Base-by-base conservation (phyloP, 2,888 invertebrate genomes). In the Serrognathus titanus region DNA sequence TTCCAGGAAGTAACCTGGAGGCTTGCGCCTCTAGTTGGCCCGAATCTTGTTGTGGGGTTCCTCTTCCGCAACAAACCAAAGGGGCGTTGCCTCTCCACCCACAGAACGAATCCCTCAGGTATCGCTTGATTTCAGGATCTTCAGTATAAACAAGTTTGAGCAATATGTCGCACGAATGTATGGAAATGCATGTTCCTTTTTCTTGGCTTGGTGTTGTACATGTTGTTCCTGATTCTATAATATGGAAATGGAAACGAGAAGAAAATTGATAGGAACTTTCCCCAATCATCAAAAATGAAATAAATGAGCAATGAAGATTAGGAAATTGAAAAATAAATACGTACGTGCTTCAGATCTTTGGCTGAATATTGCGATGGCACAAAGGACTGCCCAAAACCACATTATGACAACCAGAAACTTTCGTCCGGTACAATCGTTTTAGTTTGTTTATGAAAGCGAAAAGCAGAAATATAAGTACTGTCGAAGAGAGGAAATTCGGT, bases 81-180 rank as follows among this genome's bases (percentile, higher is more conserved):
- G 83, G 83, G 0, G 68, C 66, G 9, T 24, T 16, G 13, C 74
- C 73, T 1, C 77, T 73, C 62, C 82, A 82, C 1, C 83, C 84
- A 61, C 84, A 85, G 57, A 82, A 81, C 0, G 84, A 83, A 57
- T 75, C 70, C 46, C 78, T 75, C 20, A 85, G 69, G 63, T 79
- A 83, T 13, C 64, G 60, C 4, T 71, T 43, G 55, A 69, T 70
- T n/a, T 67, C 60, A 1, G 63, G 55, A 55, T 72, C 66, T 48
- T 58, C 66, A 10, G 66, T 75, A 2, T 77, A 68, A 8, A 63
- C 43, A 0, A 78, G 81, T 3, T 71, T 52, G 12, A 80, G 60
- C 1, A 84, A 67, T 0, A 65, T 47, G 6, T 68, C 67, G 57
- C 85, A 85, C 1, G 80, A 69, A 63, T 81, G 80, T 1, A 85